Conservation (phyloP, 2,888 invertebrate genomes). For the Pemphredon lugubris region DNA sequence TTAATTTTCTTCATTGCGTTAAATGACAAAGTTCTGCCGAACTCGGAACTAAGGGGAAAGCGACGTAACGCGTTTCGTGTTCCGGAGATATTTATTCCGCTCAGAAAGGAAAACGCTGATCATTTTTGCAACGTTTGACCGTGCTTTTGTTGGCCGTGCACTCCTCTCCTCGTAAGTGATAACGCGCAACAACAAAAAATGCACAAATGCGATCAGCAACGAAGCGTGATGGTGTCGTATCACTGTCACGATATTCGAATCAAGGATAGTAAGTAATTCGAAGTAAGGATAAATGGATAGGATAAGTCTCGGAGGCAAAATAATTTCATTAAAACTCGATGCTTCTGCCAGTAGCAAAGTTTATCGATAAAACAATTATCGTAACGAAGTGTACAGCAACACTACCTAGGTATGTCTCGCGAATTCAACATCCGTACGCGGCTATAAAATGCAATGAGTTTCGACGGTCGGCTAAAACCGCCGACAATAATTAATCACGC, state of each 20-base stretch:
- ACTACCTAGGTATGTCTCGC: conserved; percentile 1
- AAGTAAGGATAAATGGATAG: not conserved
- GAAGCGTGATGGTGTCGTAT: not conserved
- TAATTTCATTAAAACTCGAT: conserved; percentile 32
- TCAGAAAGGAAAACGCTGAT: no score
- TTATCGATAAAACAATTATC: conserved; percentile 46
- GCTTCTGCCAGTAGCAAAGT: conserved; percentile 10
- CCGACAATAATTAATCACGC: conserved; percentile 53
- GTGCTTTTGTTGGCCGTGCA: no score
- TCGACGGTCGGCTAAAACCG: conserved; percentile 44
- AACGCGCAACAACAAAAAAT: no score
- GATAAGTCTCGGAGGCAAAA: conserved; percentile 12
- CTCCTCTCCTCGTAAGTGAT: no score
- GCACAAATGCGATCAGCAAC: not conserved
- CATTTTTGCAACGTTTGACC: no score
- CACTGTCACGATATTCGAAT: not conserved
- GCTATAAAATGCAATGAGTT: conserved; percentile 51
- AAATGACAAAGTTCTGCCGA: no score
- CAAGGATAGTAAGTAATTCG: not conserved
- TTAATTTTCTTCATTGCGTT: no score
- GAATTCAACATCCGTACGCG: conserved; percentile 25
- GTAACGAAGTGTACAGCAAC: conserved; percentile 26
- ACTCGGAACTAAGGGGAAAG: no score
- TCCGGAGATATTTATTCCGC: no score
- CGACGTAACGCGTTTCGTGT: no score